Base-by-base conservation (phyloP, 92 coral and sea anemone genomes). In the Hydrozoanthus gracilis region DNA sequence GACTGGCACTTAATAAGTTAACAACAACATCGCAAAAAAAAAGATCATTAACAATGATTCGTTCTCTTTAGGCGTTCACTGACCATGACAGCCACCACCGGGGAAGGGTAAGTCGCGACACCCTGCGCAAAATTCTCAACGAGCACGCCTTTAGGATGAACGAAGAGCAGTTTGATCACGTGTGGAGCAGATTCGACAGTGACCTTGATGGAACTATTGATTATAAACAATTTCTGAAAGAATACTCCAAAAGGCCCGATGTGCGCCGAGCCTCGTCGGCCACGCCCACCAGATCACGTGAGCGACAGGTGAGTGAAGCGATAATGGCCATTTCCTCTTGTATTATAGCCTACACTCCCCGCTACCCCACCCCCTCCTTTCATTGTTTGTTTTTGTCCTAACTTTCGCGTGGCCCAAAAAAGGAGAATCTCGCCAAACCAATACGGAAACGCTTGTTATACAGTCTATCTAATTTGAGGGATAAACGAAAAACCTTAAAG, bases 131-230 rank as follows among this genome's bases (percentile, higher is more conserved):
- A 64, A 87, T 96, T 5, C 92, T 95, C 72, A 90, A 92, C 64
- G 93, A 88, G 56, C 95, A 95, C 92, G 99, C 92, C 69, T 95
- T 95, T 87, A 92, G 95, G 17, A 93, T 97, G 92, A 97, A 90
- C 83, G 90, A 89, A 56, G 92, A 95, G 9, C 98, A 97, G 75
- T 91, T 97, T 83, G 90, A 93, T 82, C 93, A 92, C 79, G 90
- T 95, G 78, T 97, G 97, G 94, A 90, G 90, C 66, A 82, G 80
- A 61, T 84, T 97, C 17, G 87, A 89, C 8, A 90, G 89, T 62
- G 92, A 86, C 88, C 82, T 88, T 16, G 93, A 97, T 72, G 95
- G 93, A n/a, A 50, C 82, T 1, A 92, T 94, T 16, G 96, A 94
- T 76, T 96, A 97, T 84, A 93, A 92, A 73, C 95, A 97, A 62